Base-by-base conservation (phyloP, 2,888 invertebrate species). In the Pristionchus fissidentatus region DNA sequence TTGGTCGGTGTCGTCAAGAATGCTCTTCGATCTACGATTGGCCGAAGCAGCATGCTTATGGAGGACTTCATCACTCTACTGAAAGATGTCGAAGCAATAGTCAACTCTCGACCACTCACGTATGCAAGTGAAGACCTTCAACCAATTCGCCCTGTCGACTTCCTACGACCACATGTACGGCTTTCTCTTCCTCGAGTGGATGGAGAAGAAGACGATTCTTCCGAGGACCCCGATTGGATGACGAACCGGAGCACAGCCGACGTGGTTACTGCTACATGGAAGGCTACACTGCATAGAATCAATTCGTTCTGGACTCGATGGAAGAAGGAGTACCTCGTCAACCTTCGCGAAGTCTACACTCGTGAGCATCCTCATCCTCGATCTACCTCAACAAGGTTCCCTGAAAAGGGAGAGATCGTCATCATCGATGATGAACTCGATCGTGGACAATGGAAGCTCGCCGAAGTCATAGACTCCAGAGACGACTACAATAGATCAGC, bases 11-110 rank as follows among this genome's bases (percentile, higher is more conserved):
- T 92, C 22, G 49, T 93, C 7, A 93, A 93, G 85, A 84, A 84
- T 7, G 83, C 93, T 22, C 84, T 93, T 35, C 84, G 92, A 15
- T 88, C 90, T 77, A 87, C 91, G 10, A 85, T 93, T 2, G 92
- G 93, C 26, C 89, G 89, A 77, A 87, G 91, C 8, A 88, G 88
- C 93, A 94, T 86, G 93, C 93, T 86, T 13, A 87, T 87, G 78
- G 90, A 91, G 78, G 90, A 92, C 82, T 84, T 93, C 84, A 41
- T 29, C n/a, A 92, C 91, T 0, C 84, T 91, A 3, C 55, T 92
- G 8, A 90, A 91, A 73, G 92, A 93, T 82, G 84, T 82, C 19
- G 89, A 88, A 81, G 84, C 88, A 0, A 85, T 89, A 0, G 81
- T 93, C 19, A 93, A 93, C 86, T 87, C 90, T 1, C 86, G 93